phyloP scores from a whole-genome alignment of 2,113 vertebrate genomes.

The Sakesphorus luctuosus region DNA sequence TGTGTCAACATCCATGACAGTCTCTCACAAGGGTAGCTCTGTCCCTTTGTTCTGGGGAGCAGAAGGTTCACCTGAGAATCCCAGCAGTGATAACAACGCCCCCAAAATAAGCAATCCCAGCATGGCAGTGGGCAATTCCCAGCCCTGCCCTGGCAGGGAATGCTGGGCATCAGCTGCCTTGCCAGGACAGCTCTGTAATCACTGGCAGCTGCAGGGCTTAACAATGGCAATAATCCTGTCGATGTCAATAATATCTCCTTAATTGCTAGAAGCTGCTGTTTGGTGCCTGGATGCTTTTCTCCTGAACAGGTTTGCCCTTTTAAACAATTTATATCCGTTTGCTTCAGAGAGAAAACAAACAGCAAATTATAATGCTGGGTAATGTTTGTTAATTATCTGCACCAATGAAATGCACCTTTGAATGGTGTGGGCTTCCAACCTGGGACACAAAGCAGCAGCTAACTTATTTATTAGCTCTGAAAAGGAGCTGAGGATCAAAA shows the following conservation, averaged over 20 bases:
- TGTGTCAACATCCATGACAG: not conserved
- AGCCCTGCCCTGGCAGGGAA: not conserved
- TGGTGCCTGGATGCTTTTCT: not conserved
- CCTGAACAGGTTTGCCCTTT: not conserved
- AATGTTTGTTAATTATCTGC: not conserved
- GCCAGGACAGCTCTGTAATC: not conserved
- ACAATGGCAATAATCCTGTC: not conserved
- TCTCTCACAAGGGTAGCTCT: not conserved
- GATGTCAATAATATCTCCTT: not conserved
- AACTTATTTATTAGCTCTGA: conserved; percentile 23
- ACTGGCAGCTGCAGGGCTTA: not conserved
- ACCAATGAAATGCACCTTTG: conserved; percentile 2
- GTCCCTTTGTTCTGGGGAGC: not conserved
- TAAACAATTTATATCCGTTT: conserved; percentile 26
- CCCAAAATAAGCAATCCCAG: not conserved
- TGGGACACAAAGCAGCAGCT: not conserved
- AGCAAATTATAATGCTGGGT: not conserved
- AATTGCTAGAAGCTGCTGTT: not conserved
- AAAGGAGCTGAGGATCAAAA: not conserved
- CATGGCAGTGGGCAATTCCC: not conserved
- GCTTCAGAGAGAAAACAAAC: conserved; percentile 31
- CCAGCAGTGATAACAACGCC: not conserved
- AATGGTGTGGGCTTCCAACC: not conserved
- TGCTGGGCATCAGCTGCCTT: not conserved
- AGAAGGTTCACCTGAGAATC: not conserved